Percentiles rank a stretch among this genome's conserved stretches.
Conservation (phyloP, 2,113 vertebrate species). For the Petaurus breviceps region DNA sequence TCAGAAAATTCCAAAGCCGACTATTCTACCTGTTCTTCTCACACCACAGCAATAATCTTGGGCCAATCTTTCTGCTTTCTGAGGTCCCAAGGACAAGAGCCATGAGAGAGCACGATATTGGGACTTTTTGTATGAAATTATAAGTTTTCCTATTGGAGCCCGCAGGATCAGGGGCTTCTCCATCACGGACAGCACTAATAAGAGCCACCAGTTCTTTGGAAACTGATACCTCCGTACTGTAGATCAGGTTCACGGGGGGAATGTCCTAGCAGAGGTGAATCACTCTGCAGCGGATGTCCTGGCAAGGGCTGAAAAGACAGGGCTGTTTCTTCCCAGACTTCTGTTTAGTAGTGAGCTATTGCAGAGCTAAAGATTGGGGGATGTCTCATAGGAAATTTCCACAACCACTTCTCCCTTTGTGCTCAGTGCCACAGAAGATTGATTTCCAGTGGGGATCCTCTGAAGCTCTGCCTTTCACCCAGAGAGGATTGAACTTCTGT, state of each 20-base stretch:
- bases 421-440: constrained; percentile 89
- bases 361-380: constrained; percentile 91
- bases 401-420: constrained; percentile 95
- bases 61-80: constrained; percentile 90
- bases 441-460: constrained; percentile 92
- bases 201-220: too few relatives aligned
- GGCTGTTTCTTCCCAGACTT: constrained; percentile 91
- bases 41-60: constrained; percentile 94
- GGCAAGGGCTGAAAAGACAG: too few relatives aligned
- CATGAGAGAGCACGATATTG: too few relatives aligned
- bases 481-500: constrained; percentile 87
- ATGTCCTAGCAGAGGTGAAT: too few relatives aligned
- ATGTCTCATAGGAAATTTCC: constrained; percentile 94
- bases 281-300: too few relatives aligned
- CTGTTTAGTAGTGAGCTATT: constrained; percentile 95
- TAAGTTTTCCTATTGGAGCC: too few relatives aligned
- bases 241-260: too few relatives aligned
- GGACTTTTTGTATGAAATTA: too few relatives aligned
- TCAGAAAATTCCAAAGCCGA: constrained; percentile 95
- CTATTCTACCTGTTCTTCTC: constrained; percentile 95
- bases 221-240: too few relatives aligned
- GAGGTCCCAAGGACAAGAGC: too few relatives aligned
- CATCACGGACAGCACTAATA: too few relatives aligned
- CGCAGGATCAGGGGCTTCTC: too few relatives aligned
- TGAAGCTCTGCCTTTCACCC: constrained; percentile 91